These are phyloP conservation scores for Dufourea novaeangliae DNA, from an alignment of 1,140 invertebrate genomes.

Conservation along the genomic window DNA sequence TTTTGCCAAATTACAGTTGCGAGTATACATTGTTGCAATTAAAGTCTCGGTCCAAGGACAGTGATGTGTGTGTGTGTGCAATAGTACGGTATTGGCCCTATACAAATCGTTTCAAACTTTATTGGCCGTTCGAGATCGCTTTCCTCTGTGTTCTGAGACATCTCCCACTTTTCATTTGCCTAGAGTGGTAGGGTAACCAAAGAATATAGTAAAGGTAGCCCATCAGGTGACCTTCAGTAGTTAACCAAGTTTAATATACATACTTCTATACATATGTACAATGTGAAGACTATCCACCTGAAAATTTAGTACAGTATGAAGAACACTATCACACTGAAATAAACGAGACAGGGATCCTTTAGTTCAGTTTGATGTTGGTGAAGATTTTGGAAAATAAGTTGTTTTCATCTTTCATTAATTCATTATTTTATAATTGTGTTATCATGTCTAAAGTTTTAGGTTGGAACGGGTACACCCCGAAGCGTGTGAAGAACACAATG, in stretches of 20 bases:
- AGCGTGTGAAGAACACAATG: neutral
- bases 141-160: neutral
- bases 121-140: neutral
- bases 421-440: neutral
- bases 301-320: too few species aligned
- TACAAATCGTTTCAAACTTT: neutral
- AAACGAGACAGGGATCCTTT: too few species aligned
- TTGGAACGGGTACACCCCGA: neutral
- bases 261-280: too few species aligned
- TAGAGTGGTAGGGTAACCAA: neutral
- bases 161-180: neutral
- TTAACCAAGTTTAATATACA: too few species aligned
- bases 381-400: neutral
- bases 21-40: too few species aligned
- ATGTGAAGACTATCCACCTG: too few species aligned
- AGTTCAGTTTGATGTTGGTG: too few species aligned
- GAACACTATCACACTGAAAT: too few species aligned
- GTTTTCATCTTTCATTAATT: neutral
- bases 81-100: neutral
- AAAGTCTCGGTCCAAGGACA: neutral
- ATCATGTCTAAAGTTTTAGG: neutral
- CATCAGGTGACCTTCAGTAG: neutral
- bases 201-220: neutral
- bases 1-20: too few species aligned
- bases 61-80: too few species aligned